Evolutionary conservation across 2,113 vertebrate species (phyloP).

Genomic region (Rhinopomastus cyanomelas): DNA sequence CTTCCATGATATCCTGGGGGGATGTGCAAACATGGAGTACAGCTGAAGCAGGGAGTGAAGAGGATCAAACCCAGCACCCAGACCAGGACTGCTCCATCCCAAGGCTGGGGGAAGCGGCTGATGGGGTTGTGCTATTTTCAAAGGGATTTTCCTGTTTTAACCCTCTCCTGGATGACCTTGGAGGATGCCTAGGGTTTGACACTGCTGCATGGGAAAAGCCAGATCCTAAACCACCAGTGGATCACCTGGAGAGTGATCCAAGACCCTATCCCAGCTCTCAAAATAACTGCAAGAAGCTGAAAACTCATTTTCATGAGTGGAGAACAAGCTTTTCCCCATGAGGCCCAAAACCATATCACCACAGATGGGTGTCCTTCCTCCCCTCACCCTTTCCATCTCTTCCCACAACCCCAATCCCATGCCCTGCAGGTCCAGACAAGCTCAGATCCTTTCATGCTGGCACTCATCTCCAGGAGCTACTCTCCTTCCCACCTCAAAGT

Average conservation of each 20-base stretch:
- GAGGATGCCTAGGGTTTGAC: background rate
- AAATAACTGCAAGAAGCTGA: background rate
- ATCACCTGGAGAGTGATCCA: rapidly evolving
- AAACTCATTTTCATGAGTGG: background rate
- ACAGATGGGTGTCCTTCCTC: background rate
- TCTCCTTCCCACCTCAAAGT: background rate
- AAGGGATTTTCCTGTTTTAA: background rate
- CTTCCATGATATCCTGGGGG: background rate
- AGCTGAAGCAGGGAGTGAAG: background rate
- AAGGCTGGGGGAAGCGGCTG: rapidly evolving
- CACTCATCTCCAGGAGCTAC: background rate
- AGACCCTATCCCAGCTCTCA: rapidly evolving
- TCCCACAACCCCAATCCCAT: background rate
- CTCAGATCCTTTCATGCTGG: rapidly evolving
- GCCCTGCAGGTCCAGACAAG: background rate
- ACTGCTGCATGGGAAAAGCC: background rate
- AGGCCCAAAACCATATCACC: background rate
- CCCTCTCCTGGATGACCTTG: background rate
- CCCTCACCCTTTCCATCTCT: background rate
- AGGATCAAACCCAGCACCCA: background rate
- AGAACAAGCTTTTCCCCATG: rapidly evolving
- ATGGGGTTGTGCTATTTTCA: background rate
- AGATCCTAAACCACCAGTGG: background rate
- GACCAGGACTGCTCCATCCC: background rate
- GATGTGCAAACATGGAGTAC: rapidly evolving